These are phyloP conservation scores for Trichogramma evanescens DNA, from an alignment of 2,888 invertebrate genomes.

Conservation along the genomic window DNA sequence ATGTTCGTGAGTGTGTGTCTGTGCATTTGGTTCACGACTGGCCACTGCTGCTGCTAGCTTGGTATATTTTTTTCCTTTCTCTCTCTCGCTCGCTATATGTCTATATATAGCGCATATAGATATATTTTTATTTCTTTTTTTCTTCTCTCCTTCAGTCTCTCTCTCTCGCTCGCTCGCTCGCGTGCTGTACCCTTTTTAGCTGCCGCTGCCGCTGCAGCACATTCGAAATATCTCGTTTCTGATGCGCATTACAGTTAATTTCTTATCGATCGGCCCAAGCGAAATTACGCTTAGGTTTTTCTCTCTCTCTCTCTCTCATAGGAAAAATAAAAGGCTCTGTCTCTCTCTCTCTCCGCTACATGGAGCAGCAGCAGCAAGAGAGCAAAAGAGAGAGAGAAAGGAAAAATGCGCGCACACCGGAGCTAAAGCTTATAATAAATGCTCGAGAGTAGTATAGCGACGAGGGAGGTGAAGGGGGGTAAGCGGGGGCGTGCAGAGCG, in stretches of 20 bases:
- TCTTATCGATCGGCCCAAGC: slow-evolving; percentile 24
- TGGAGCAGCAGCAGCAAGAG: slow-evolving; percentile 2
- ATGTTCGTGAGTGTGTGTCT: too few relatives aligned
- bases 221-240: slow-evolving; percentile 17
- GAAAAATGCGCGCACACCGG: slow-evolving; percentile 12
- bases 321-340: background rate
- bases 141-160: slow-evolving; percentile 2
- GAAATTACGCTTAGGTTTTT: background rate
- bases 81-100: too few relatives aligned
- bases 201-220: background rate
- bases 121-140: background rate
- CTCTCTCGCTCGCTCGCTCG: background rate
- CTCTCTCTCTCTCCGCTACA: background rate
- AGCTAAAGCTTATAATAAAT: slow-evolving; percentile 42
- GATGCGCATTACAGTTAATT: slow-evolving; percentile 23
- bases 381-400: slow-evolving; percentile 14
- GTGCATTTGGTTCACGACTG: too few relatives aligned
- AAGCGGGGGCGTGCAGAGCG: background rate
- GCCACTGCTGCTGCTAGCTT: too few relatives aligned
- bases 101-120: slow-evolving; percentile 7
- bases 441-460: slow-evolving; percentile 28
- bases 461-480: too few relatives aligned
- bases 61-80: too few relatives aligned
- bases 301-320: background rate
- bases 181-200: background rate